Conservation (phyloP, 2,888 invertebrate species). For the Agrypnus murinus region DNA sequence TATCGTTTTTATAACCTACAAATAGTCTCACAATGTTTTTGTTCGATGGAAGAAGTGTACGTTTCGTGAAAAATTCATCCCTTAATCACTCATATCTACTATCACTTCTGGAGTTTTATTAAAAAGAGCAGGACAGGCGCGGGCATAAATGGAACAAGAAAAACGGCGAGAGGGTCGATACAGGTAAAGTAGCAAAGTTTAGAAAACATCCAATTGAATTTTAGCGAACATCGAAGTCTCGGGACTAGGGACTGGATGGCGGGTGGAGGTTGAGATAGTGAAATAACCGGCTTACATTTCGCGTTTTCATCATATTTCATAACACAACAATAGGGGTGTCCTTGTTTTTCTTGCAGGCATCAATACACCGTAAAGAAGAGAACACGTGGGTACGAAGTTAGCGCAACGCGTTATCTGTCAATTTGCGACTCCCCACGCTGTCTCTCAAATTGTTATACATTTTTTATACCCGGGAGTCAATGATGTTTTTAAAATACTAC, state of each 20-base stretch:
- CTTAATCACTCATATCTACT: slow-evolving; percentile 32
- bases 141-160: slow-evolving; percentile 1
- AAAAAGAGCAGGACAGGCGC: background rate
- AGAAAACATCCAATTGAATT: slow-evolving; percentile 51
- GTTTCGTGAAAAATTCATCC: slow-evolving; percentile 25
- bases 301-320: slow-evolving; percentile 47
- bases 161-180: slow-evolving; percentile 27
- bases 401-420: slow-evolving; percentile 50
- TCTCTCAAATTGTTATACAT: slow-evolving; percentile 52
- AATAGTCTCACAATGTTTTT: slow-evolving; percentile 19
- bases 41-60: slow-evolving; percentile 20
- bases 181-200: slow-evolving; percentile 50
- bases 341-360: slow-evolving; percentile 28
- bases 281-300: slow-evolving; percentile 51
- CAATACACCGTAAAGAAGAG: slow-evolving; percentile 23
- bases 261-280: slow-evolving; percentile 50
- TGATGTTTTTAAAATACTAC: slow-evolving; percentile 52
- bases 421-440: slow-evolving; percentile 50
- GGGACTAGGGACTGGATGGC: slow-evolving; percentile 29
- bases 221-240: slow-evolving; percentile 48
- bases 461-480: slow-evolving; percentile 51
- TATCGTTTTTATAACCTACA: slow-evolving; percentile 7
- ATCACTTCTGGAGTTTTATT: background rate
- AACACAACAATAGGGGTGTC: slow-evolving; percentile 39
- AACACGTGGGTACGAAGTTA: slow-evolving; percentile 37